Evolutionary conservation across 92 coral and sea anemone species (phyloP).

Genomic region (Micromussa lordhowensis): DNA sequence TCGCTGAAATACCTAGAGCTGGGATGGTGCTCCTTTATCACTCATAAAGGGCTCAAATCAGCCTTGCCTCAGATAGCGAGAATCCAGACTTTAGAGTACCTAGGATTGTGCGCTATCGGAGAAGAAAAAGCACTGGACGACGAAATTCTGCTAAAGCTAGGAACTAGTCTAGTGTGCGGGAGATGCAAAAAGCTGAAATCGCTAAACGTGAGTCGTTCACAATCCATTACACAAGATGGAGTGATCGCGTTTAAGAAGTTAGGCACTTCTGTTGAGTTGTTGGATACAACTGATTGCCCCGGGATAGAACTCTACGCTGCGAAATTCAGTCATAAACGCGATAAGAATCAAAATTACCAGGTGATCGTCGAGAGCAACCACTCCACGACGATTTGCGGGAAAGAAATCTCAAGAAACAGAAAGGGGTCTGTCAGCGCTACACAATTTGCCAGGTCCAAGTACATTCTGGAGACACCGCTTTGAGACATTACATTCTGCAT

Average conservation of each 20-base stretch:
- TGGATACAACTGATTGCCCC: conserved; percentile 70
- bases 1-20: conserved; percentile 69
- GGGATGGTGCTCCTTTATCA: conserved; percentile 78
- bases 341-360: conserved; percentile 25
- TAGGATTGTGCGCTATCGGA: conserved; percentile 78
- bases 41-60: conserved; percentile 50
- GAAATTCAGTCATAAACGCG: not conserved
- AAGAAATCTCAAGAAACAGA: conserved; percentile 26
- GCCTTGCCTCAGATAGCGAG: conserved; percentile 61
- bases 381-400: not conserved
- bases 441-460: conserved; percentile 80
- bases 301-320: not conserved
- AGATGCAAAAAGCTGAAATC: conserved; percentile 46
- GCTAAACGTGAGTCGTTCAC: conserved; percentile 61
- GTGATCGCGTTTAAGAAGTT: conserved; percentile 39
- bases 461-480: conserved; percentile 81
- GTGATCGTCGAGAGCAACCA: conserved; percentile 6
- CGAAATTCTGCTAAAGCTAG: conserved; percentile 47
- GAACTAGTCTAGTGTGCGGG: conserved; percentile 43
- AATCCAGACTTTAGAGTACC: conserved; percentile 66
- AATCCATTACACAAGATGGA: conserved; percentile 56
- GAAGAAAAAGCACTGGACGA: conserved; percentile 73
- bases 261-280: conserved; percentile 33
- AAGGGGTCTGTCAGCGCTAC: conserved; percentile 70
- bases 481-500: conserved; percentile 13